These are phyloP conservation scores for Synanthedon myopaeformis DNA, from an alignment of 2,888 invertebrate species.

Conservation along the genomic window DNA sequence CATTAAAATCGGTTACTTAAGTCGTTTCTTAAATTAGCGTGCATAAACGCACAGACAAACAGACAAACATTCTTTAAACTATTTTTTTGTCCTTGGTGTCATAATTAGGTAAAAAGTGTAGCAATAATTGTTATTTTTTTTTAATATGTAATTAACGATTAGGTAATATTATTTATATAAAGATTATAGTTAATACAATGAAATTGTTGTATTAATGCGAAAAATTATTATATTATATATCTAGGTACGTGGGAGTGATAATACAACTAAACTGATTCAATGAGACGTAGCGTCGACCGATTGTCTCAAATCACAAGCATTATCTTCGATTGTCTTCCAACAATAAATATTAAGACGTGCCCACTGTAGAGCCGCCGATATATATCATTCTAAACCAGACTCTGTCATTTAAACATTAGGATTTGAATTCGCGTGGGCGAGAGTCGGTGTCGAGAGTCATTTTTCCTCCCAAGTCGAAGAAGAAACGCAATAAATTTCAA, in stretches of 20 bases:
- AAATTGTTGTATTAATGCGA: too few relatives aligned
- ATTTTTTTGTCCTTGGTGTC: too few relatives aligned
- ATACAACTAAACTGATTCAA: slow-evolving; percentile 38
- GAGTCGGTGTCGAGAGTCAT: slow-evolving; percentile 24
- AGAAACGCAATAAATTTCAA: slow-evolving; percentile 65
- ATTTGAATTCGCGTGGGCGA: slow-evolving; percentile 17
- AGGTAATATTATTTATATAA: too few relatives aligned
- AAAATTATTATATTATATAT: too few relatives aligned
- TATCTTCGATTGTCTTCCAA: slow-evolving; percentile 61
- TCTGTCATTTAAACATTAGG: slow-evolving; percentile 15
- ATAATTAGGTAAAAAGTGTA: too few relatives aligned
- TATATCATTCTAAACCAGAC: slow-evolving; percentile 14
- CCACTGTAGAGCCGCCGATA: slow-evolving; percentile 20
- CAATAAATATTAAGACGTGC: slow-evolving; percentile 38
- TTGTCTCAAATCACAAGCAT: slow-evolving; percentile 65
- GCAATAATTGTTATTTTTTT: too few relatives aligned
- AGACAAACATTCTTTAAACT: too few relatives aligned
- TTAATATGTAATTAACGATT: too few relatives aligned
- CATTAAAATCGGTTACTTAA: too few relatives aligned
- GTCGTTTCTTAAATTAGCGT: too few relatives aligned
- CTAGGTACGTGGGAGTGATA: neutral
- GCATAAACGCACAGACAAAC: too few relatives aligned
- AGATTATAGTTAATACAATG: too few relatives aligned
- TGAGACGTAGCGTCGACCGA: slow-evolving; percentile 49
- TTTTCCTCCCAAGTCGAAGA: slow-evolving; percentile 38